Evolutionary conservation across 1,140 invertebrate genomes (phyloP).

Genomic region (Ptiloglossa arizonensis): DNA sequence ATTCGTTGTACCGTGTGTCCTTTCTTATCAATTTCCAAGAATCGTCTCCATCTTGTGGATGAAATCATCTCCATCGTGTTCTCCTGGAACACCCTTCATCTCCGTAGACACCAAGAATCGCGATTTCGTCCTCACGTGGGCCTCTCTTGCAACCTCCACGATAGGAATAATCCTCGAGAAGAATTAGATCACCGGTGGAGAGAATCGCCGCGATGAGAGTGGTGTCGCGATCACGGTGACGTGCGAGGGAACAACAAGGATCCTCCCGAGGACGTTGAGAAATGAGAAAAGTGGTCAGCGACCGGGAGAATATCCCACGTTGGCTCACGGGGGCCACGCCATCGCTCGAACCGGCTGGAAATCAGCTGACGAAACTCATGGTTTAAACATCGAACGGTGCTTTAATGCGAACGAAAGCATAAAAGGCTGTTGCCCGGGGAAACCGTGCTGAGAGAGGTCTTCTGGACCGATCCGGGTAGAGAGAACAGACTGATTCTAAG

Average conservation of each 20-base stretch:
- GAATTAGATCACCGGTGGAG: not conserved
- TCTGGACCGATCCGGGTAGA: not conserved
- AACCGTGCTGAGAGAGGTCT: not conserved
- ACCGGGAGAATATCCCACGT: constrained; percentile 2
- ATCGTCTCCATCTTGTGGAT: not conserved
- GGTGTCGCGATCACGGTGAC: not conserved
- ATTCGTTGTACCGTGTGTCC: too few species aligned
- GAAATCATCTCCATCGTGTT: not conserved
- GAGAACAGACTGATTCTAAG: not conserved
- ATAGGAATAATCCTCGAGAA: not conserved
- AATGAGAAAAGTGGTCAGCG: constrained; percentile 15
- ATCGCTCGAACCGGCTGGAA: not conserved
- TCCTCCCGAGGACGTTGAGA: constrained; percentile 7
- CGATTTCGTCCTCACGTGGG: not conserved
- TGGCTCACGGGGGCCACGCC: constrained; percentile 6
- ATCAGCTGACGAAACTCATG: constrained; percentile 6
- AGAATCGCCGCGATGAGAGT: not conserved
- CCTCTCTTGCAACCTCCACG: not conserved
- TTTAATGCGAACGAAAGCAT: constrained; percentile 22
- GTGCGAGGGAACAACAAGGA: not conserved
- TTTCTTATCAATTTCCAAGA: not conserved
- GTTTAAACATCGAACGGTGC: constrained; percentile 18
- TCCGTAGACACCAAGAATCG: not conserved
- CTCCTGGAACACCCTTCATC: too few species aligned
- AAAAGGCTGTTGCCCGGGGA: constrained; percentile 1